phyloP scores from a whole-genome alignment of 2,888 invertebrate species.

The Dendrolimus pini region DNA sequence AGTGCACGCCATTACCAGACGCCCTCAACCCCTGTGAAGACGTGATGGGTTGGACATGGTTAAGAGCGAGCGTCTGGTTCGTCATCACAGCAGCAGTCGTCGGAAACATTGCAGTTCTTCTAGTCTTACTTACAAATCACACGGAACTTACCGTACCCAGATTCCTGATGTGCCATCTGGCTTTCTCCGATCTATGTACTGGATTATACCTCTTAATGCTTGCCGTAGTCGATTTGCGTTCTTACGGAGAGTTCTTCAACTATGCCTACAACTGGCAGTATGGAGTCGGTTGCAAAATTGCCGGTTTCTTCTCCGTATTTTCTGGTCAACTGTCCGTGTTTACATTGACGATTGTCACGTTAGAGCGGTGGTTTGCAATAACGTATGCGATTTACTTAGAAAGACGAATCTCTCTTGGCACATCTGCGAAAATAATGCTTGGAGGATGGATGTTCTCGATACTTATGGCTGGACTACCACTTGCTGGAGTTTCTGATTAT shows the following conservation, averaged over 20 bases:
- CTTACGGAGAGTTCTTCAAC: conserved; percentile 92
- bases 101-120: conserved; percentile 89
- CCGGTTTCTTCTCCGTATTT: conserved; percentile 92
- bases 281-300: conserved; percentile 88
- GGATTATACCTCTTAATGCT: conserved; percentile 89
- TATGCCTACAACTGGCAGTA: conserved; percentile 93
- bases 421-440: conserved; percentile 86
- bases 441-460: conserved; percentile 88
- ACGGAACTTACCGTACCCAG: conserved; percentile 60
- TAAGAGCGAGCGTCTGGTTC: conserved; percentile 90
- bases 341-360: conserved; percentile 89
- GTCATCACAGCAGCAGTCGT: conserved; percentile 88
- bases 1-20: conserved; percentile 85
- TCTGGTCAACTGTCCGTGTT: conserved; percentile 92
- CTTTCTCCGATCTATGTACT: conserved; percentile 92
- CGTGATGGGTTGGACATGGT: conserved; percentile 89
- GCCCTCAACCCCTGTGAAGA: conserved; percentile 93
- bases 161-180: conserved; percentile 81
- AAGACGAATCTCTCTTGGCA: conserved; percentile 83
- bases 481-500: conserved; percentile 91
- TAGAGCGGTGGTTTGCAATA: conserved; percentile 91
- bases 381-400: conserved; percentile 90
- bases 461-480: conserved; percentile 85
- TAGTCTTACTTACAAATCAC: conserved; percentile 82
- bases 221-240: conserved; percentile 89